Percentiles rank a stretch among this genome's conserved stretches.
Conservation (phyloP, 2,113 vertebrate species). For the Rhea pennata region DNA sequence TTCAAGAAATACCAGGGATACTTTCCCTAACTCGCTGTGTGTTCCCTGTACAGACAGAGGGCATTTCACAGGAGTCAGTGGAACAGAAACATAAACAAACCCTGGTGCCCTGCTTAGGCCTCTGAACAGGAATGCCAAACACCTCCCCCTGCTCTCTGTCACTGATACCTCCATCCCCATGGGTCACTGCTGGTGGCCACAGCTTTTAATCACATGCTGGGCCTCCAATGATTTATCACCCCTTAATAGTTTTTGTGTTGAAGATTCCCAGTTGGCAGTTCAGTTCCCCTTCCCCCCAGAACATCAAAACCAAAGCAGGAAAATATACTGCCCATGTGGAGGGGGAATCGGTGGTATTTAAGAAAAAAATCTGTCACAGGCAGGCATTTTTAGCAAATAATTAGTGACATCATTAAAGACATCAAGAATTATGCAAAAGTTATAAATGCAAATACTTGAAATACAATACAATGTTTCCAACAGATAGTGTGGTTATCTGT, state of each 20-base stretch:
- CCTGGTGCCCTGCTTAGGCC: not conserved
- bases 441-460: constrained; percentile 19
- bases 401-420: not conserved
- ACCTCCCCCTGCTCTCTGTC: constrained; percentile 66
- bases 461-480: not conserved
- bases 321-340: not conserved
- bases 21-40: constrained; percentile 50
- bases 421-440: not conserved
- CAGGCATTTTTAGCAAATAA: not conserved
- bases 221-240: constrained; percentile 66
- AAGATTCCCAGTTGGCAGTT: constrained; percentile 55
- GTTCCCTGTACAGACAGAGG: constrained; percentile 66
- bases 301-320: constrained; percentile 9
- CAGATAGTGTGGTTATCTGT: not conserved
- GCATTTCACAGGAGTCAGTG: constrained; percentile 68
- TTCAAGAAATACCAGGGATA: constrained; percentile 60
- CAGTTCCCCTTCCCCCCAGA: not conserved
- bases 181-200: constrained; percentile 68
- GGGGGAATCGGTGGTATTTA: not conserved
- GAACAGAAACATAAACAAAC: constrained; percentile 76
- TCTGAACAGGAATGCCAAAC: constrained; percentile 67
- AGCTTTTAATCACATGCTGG: constrained; percentile 62
- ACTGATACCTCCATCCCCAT: constrained; percentile 66
- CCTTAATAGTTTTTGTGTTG: constrained; percentile 54
- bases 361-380: constrained; percentile 9